Evolutionary conservation across 2,888 invertebrate genomes (phyloP), one percentile per base, ranked within the genome.

Genomic region (Cantharis flavilabris): DNA sequence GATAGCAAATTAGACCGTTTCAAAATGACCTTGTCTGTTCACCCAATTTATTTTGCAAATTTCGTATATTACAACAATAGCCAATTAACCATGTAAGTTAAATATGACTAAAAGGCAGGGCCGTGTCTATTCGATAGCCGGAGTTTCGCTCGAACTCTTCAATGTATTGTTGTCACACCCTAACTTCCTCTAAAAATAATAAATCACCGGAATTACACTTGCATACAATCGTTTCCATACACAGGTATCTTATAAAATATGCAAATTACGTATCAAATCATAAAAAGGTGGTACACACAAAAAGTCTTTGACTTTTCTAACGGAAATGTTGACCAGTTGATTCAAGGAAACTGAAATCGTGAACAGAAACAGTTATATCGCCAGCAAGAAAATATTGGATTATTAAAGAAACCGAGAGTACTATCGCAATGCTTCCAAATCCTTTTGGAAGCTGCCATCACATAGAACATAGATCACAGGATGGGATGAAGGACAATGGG

Each of bases 81-180:
- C 49, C 49, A 49, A 49, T 49, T 49, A n/a, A 67, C 18, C 65
- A 67, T 67, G 65, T 26, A 67, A 67, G 65, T 20, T n/a, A 67
- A 23, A 26, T 67, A 67, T 49, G 49, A 49, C 49, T 49, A 49
- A 49, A 49, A 49, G 49, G 49, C n/a, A 49, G 49, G 49, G 49
- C n/a, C 65, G n/a, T 67, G 49, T 49, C 49, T 49, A n/a, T 49
- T 67, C 69, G 18, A 13, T 30, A 33, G 23, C 73, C 70, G 67
- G 70, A 73, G 72, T 70, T 76, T 62, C 73, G 76, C 65, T 76
- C 64, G 49, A 65, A 23, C 13, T 72, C 49, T 33, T 62, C 11
- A 49, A 69, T 18, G 71, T 72, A 75, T 77, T 77, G 77, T 77
- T 74, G 75, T 75, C 75, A 72, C 75, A 72, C 75, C 77, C 74